phyloP scores from a whole-genome alignment of 2,113 vertebrate genomes.

The Gila orcuttii region DNA sequence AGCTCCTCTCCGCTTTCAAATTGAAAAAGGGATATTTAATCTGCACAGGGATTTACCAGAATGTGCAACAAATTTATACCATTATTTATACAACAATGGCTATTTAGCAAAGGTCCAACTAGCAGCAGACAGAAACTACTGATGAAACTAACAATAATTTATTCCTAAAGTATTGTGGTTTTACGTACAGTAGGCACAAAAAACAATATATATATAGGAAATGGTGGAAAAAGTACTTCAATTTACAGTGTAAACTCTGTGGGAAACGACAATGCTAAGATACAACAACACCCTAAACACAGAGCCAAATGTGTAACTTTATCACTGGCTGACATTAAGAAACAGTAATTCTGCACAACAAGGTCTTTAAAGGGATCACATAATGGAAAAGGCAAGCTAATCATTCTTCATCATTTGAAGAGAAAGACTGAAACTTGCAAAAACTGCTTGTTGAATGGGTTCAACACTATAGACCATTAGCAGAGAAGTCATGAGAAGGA shows the following conservation, averaged over 20 bases:
- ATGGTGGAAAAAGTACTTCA: not conserved
- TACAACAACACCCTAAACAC: not conserved
- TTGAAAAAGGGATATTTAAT: conserved; percentile 46
- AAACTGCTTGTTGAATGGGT: not conserved
- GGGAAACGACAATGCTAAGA: not conserved
- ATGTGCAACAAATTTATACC: conserved; percentile 46
- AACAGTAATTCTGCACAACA: conserved; percentile 45
- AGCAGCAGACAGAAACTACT: not conserved
- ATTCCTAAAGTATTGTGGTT: not conserved
- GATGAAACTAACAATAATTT: not conserved
- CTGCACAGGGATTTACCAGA: conserved; percentile 46
- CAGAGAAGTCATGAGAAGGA: not conserved
- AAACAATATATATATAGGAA: not conserved
- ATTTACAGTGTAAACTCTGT: not conserved
- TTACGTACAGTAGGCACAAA: not conserved
- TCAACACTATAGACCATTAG: not conserved
- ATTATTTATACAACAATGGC: conserved; percentile 40
- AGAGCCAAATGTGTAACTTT: conserved; percentile 27
- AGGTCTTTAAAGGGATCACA: not conserved
- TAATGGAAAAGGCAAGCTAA: not conserved
- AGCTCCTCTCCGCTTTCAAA: conserved; percentile 61
- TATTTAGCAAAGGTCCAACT: conserved; percentile 28
- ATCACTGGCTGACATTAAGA: conserved; percentile 55
- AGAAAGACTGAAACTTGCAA: not conserved
- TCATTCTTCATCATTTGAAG: not conserved